Percentiles rank a stretch among this genome's conserved stretches.
phyloP scores from a whole-genome alignment of 2,888 invertebrate genomes.

The Cheilosia variabilis region DNA sequence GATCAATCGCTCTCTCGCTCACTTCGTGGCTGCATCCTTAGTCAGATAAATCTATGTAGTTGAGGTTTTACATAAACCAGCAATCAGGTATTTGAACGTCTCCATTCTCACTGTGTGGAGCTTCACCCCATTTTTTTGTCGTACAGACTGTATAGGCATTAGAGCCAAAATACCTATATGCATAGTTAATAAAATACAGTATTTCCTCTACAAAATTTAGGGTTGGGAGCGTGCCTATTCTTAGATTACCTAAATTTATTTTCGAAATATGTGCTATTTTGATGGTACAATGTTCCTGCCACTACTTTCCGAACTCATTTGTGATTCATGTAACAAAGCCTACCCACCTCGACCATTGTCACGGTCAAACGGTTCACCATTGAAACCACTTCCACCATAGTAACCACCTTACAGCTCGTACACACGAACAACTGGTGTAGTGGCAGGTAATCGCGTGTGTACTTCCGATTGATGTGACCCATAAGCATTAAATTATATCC shows the following conservation, averaged over 20 bases:
- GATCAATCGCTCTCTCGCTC: too few species aligned
- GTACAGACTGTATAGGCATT: too few species aligned
- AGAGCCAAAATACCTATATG: too few species aligned
- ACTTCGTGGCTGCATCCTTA: too few species aligned
- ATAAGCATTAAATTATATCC: conserved; percentile 65
- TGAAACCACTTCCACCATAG: conserved; percentile 60
- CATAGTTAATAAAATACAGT: not conserved
- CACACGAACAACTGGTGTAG: conserved; percentile 52
- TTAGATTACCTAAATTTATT: not conserved
- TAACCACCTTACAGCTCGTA: conserved; percentile 24
- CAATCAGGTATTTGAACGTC: too few species aligned
- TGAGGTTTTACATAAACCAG: too few species aligned
- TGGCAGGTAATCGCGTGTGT: conserved; percentile 67
- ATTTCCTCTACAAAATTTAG: not conserved
- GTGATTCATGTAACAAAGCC: conserved; percentile 36
- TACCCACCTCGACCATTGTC: conserved; percentile 62
- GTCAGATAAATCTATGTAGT: too few species aligned
- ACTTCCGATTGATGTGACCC: conserved; percentile 73
- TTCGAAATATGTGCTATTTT: not conserved
- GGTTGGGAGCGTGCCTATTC: conserved; percentile 10
- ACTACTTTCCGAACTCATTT: conserved; percentile 29
- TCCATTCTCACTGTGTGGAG: too few species aligned
- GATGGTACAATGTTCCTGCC: not conserved
- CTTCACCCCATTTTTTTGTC: too few species aligned
- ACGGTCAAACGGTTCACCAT: conserved; percentile 71